Evolutionary conservation across 2,888 invertebrate species (phyloP), one percentile per base, ranked within the genome.

Genomic region (Harpalus rubripes): DNA sequence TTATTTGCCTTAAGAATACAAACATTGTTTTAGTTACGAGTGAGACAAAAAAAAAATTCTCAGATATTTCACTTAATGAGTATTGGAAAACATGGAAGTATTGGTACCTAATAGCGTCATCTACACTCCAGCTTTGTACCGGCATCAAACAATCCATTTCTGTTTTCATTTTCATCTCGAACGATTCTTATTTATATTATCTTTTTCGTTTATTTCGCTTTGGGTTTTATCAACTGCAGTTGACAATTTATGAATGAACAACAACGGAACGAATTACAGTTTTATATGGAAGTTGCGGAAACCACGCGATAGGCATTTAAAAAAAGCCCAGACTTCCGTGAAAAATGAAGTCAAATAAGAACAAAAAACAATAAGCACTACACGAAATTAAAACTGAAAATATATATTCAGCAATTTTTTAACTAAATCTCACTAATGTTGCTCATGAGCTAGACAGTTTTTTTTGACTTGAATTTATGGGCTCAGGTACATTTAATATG

Each of bases 371-470:
- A 39, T 22, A 16, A 81, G 80, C 80, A 81, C 80, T 81, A 81
- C 80, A 63, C 80, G 18, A 81, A 81, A 81, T 81, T 81, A 81
- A 63, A 81, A 81, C 80, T 63, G 80, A 3, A 61, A 81, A 44
- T n/a, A 81, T 63, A 63, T 81, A 81, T 81, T 81, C 63, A 44
- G 63, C 80, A 81, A 63, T 81, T 81, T 81, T 81, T 81, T 81
- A 81, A 81, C 80, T 81, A 81, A 81, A 81, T 81, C 80, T 63
- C 22, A 44, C 80, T 81, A 81, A 81, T 81, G 80, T 44, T 12
- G 61, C 41, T 61, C 80, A 81, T 63, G 59, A 81, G 15, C 63
- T 63, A 81, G 26, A 61, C 41, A 39, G 12, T 61, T 81, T 81
- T n/a, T n/a, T 81, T 80, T 81, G 32, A 0, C 15, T 74, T 41